phyloP scores from a whole-genome alignment of 2,797 vertebrate species.

The Furcifer pardalis region DNA sequence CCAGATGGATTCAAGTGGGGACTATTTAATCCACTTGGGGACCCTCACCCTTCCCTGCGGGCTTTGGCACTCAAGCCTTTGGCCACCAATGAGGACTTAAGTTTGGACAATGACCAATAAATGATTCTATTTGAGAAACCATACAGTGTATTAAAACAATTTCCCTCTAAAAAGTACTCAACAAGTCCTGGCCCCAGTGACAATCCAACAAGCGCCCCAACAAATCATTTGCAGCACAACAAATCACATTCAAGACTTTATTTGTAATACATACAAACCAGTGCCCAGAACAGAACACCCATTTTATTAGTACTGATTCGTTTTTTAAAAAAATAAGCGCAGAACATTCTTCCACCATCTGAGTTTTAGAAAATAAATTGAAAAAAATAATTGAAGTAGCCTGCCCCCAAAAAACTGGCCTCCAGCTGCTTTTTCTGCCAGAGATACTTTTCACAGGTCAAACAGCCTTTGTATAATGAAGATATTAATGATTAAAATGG shows the following conservation, averaged over 20 bases:
- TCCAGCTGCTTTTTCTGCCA: slow-evolving; percentile 52
- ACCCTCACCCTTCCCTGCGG: too few relatives aligned
- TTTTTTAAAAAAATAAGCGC: slow-evolving; percentile 59
- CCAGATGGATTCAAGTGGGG: too few relatives aligned
- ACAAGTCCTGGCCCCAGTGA: not conserved
- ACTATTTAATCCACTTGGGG: too few relatives aligned
- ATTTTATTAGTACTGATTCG: slow-evolving; percentile 32
- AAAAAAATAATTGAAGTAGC: slow-evolving; percentile 61
- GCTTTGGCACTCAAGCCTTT: too few relatives aligned
- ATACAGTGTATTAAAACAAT: not conserved
- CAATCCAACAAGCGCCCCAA: slow-evolving; percentile 5
- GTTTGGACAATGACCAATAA: too few relatives aligned
- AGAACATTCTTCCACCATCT: slow-evolving; percentile 68
- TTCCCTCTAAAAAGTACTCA: slow-evolving; percentile 24
- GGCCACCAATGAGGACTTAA: too few relatives aligned
- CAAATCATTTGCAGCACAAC: not conserved
- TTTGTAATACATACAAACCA: slow-evolving; percentile 68
- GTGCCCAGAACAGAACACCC: slow-evolving; percentile 62
- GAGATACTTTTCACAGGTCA: slow-evolving; percentile 48
- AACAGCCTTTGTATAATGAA: slow-evolving; percentile 53
- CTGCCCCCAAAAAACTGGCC: slow-evolving; percentile 60
- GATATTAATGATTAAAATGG: slow-evolving; percentile 49
- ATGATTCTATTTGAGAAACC: not conserved
- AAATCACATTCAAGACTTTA: slow-evolving; percentile 73
- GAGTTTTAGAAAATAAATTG: slow-evolving; percentile 71